Percentiles rank a stretch among this genome's conserved stretches.
Evolutionary conservation across 2,888 invertebrate species (phyloP).

Genomic region (Caenorhabditis macrosperma): DNA sequence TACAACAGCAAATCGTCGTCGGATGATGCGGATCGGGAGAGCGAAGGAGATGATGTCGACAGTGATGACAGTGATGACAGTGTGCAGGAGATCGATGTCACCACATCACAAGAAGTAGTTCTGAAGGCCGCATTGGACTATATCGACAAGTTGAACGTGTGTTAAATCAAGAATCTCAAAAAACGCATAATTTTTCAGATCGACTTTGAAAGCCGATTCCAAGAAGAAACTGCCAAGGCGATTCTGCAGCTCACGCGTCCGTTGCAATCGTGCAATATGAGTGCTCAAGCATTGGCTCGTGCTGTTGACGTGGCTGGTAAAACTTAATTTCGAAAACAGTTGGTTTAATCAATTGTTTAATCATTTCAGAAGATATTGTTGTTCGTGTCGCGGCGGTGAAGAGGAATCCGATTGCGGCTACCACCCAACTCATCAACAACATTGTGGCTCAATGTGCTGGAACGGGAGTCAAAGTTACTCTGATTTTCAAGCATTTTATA

Average conservation of each 20-base stretch:
- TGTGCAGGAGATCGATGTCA: too few relatives aligned
- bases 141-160: slow-evolving; percentile 28
- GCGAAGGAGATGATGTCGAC: slow-evolving; percentile 8
- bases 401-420: slow-evolving; percentile 58
- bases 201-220: slow-evolving; percentile 50
- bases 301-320: slow-evolving; percentile 51
- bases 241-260: slow-evolving; percentile 43
- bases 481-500: background rate
- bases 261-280: slow-evolving; percentile 18
- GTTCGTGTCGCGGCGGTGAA: slow-evolving; percentile 40
- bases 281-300: slow-evolving; percentile 3
- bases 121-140: slow-evolving; percentile 17
- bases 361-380: slow-evolving; percentile 48
- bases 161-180: background rate
- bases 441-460: slow-evolving; percentile 51
- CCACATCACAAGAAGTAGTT: too few relatives aligned
- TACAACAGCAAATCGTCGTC: slow-evolving; percentile 45
- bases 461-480: slow-evolving; percentile 43
- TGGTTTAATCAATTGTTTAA: background rate
- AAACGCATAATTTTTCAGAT: slow-evolving; percentile 6
- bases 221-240: slow-evolving; percentile 48
- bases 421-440: slow-evolving; percentile 60
- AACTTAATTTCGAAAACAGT: background rate
- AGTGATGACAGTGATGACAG: slow-evolving; percentile 3
- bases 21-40: slow-evolving; percentile 26